These are phyloP conservation scores for Lagopus leucura DNA, from an alignment of 2,113 vertebrate species.

Conservation along the genomic window DNA sequence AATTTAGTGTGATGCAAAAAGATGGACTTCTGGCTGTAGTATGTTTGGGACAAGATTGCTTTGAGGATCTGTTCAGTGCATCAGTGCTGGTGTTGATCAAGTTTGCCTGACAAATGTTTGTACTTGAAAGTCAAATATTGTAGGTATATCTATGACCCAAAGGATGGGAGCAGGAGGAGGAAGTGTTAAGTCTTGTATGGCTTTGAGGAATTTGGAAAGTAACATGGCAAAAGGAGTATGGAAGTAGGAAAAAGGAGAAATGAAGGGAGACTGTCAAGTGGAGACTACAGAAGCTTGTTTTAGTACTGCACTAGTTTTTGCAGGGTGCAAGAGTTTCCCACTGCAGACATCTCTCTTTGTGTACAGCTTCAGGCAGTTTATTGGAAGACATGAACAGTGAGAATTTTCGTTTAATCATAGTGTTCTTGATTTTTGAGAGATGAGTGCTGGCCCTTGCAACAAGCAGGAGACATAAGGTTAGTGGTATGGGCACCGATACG, in stretches of 20 bases:
- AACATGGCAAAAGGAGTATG: neutral
- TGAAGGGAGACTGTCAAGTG: neutral
- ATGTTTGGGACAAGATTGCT: neutral
- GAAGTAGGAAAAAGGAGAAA: neutral
- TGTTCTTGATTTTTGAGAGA: neutral
- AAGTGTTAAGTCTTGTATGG: neutral
- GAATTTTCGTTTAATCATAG: neutral
- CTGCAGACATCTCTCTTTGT: neutral
- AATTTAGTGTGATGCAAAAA: neutral
- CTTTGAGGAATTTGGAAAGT: neutral
- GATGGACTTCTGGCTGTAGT: neutral
- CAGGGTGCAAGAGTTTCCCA: fast-evolving
- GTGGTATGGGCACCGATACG: neutral
- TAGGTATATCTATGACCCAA: neutral
- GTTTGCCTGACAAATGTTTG: neutral
- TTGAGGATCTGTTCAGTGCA: neutral
- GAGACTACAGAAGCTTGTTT: neutral
- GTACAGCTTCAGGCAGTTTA: neutral
- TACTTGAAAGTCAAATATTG: neutral
- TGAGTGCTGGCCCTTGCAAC: neutral
- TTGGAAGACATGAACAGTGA: neutral
- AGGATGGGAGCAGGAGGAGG: neutral
- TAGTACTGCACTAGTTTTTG: too few species aligned
- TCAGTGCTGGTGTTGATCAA: neutral
- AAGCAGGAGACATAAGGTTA: neutral